Evolutionary conservation across 2,113 vertebrate genomes (phyloP), one percentile per base, ranked within the genome.

Genomic region (Melozone crissalis): DNA sequence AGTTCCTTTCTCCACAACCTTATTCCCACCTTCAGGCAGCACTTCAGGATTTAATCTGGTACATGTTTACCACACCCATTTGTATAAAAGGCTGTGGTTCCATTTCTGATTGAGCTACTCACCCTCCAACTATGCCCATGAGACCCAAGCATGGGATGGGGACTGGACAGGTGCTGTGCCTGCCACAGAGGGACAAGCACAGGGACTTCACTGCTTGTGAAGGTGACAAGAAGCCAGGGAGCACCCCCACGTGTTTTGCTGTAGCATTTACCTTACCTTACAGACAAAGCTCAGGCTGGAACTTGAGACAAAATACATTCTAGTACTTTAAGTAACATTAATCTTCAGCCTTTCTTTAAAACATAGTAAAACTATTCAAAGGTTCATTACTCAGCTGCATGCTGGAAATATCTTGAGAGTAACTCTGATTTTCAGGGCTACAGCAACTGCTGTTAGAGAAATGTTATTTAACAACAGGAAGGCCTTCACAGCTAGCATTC

Each of bases 201-300:
- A 87, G 22, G 35, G 21, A 51, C 52, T 28, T 51, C 49, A 27
- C 2, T 49, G 61, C 61, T 58, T 30, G 44, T 7, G 15, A 73
- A 52, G 20, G 44, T 28, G 27, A 61, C 47, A 87, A 47, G 24
- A 63, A 85, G 22, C 8, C 54, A 71, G 30, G 27, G 10, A 91
- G 22, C 24, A 74, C 0, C 2, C 27, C 9, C 5, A 6, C 0
- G 0, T 26, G 39, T 44, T 39, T 52, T 65, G 33, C 74, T 61
- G 44, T 69, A 90, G 44, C 5, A n/a, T 58, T 85, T 37, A n/a
- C n/a, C 58, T 85, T 41, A 90, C 46, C 54, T 83, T 84, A 74
- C 27, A 68, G 35, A 68, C 27, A 89, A 69, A 83, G 33, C 13
- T 87, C 55, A 43, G 1, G 20, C 21, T 57, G 55, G 13, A 79